These are phyloP conservation scores for Callyntrura guangdongensis DNA, from an alignment of 2,888 invertebrate genomes.

Conservation along the genomic window DNA sequence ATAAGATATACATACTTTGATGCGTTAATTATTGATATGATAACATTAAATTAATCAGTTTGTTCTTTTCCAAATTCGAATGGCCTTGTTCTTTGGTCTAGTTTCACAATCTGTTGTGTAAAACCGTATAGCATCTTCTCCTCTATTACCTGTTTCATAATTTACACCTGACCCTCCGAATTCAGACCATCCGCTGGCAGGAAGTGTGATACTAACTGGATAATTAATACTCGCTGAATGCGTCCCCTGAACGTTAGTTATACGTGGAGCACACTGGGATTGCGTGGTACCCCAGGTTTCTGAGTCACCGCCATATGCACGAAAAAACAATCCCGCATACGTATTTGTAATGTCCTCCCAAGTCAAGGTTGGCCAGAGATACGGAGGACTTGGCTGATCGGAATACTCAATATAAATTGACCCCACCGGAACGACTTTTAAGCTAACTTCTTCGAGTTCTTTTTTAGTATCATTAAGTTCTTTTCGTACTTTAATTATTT, in stretches of 20 bases:
- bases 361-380: not conserved
- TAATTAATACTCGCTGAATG: not conserved
- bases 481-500: too few relatives aligned
- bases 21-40: too few relatives aligned
- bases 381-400: not conserved
- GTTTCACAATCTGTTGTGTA: not conserved
- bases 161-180: not conserved
- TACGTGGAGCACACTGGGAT: not conserved
- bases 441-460: too few relatives aligned
- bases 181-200: not conserved
- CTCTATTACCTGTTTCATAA: not conserved
- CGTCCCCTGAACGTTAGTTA: not conserved
- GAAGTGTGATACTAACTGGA: not conserved
- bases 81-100: not conserved
- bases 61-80: not conserved
- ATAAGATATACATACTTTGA: too few relatives aligned
- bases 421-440: not conserved
- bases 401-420: conserved; percentile 4
- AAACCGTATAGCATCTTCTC: not conserved
- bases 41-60: too few relatives aligned
- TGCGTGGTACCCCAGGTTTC: not conserved
- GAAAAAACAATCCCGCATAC: not conserved
- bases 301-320: not conserved
- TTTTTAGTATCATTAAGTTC: too few relatives aligned
- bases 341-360: not conserved